These are phyloP conservation scores for Ditylenchus weischeri DNA, from an alignment of 2,888 invertebrate species.

Conservation along the genomic window DNA sequence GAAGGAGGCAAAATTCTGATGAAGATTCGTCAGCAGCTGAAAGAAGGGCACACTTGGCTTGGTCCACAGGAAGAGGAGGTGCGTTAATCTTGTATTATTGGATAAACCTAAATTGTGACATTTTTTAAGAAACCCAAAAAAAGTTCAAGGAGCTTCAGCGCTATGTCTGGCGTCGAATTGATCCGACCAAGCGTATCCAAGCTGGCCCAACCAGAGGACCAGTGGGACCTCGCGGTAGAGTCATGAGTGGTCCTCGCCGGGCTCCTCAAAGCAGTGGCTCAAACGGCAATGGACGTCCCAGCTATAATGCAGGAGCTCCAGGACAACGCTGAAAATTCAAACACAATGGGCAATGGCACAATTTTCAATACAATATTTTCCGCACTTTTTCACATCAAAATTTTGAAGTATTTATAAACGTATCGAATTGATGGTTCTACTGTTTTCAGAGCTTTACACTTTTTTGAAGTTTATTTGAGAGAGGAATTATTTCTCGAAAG, in stretches of 20 bases:
- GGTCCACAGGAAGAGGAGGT: slow-evolving; percentile 43
- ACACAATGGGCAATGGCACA: too few species aligned
- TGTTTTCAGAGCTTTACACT: too few species aligned
- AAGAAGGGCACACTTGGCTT: slow-evolving; percentile 34
- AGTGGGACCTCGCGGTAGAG: slow-evolving; percentile 3
- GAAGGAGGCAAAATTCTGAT: slow-evolving; percentile 49
- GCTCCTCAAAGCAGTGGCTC: slow-evolving; percentile 7
- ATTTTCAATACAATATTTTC: too few species aligned
- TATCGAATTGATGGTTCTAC: too few species aligned
- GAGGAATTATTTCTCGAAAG: too few species aligned
- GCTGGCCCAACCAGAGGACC: background rate
- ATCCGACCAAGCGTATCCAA: slow-evolving; percentile 20
- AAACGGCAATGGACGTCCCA: background rate
- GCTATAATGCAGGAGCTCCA: too few species aligned
- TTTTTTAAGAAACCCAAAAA: slow-evolving; percentile 36
- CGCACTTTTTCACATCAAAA: too few species aligned
- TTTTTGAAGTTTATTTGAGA: too few species aligned
- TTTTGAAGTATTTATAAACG: too few species aligned
- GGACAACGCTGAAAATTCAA: too few species aligned
- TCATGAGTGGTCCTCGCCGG: slow-evolving; percentile 3
- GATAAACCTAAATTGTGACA: background rate
- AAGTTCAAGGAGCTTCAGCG: slow-evolving; percentile 36
- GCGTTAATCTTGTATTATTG: background rate
- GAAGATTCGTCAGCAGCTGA: slow-evolving; percentile 40
- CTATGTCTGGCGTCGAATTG: slow-evolving; percentile 45